Evolutionary conservation across 1,140 invertebrate genomes (phyloP).

Genomic region (Cotesia chilonis): DNA sequence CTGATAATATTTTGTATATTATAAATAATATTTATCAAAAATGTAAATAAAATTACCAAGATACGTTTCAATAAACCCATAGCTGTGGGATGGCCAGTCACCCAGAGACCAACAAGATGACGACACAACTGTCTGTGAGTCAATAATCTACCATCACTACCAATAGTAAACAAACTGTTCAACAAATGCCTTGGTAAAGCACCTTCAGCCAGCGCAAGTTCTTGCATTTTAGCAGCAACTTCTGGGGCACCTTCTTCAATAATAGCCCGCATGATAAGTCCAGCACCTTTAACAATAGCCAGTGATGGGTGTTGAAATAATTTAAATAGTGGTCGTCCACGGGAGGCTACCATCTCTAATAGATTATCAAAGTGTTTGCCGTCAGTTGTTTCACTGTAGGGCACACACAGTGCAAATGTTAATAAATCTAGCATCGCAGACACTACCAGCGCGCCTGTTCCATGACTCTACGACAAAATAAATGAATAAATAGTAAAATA

Average conservation of each 20-base stretch:
- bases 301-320: slow-evolving; percentile 97
- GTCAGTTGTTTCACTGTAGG: slow-evolving; percentile 99
- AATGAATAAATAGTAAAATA: not conserved
- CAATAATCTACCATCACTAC: slow-evolving; percentile 78
- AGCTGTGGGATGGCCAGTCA: slow-evolving; percentile 92
- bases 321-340: slow-evolving; percentile 90
- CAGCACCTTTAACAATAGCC: slow-evolving; percentile 97
- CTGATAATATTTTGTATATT: no score
- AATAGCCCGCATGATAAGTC: slow-evolving; percentile 94
- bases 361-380: slow-evolving; percentile 96
- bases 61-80: slow-evolving; percentile 88
- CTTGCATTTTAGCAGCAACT: slow-evolving; percentile 94
- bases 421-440: slow-evolving; percentile 97
- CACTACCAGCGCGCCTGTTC: slow-evolving; percentile 82
- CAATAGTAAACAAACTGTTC: slow-evolving; percentile 87
- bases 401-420: slow-evolving; percentile 98
- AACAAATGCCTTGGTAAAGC: slow-evolving; percentile 93
- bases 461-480: slow-evolving; percentile 72
- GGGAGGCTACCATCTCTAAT: slow-evolving; percentile 90
- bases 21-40: not conserved
- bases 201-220: slow-evolving; percentile 95
- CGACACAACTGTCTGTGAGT: slow-evolving; percentile 92
- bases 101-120: slow-evolving; percentile 97
- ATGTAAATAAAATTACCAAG: slow-evolving; percentile 72
- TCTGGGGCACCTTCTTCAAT: slow-evolving; percentile 95